These are phyloP conservation scores for Semaprochilodus insignis DNA, from an alignment of 2,797 vertebrate species.

Conservation along the genomic window DNA sequence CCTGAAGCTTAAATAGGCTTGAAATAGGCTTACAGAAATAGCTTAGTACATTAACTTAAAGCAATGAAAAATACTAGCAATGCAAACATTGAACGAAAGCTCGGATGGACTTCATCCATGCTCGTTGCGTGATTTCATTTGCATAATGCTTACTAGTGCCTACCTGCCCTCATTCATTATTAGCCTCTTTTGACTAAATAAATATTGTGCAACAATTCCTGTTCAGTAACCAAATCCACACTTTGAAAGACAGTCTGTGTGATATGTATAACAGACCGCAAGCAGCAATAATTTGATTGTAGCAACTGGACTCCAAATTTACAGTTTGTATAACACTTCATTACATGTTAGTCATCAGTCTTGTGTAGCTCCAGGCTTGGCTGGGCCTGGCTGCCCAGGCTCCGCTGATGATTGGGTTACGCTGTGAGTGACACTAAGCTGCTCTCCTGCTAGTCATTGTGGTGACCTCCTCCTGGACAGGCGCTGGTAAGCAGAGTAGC, in stretches of 20 bases:
- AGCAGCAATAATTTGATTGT: background rate
- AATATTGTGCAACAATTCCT: background rate
- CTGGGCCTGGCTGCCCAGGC: constrained; percentile 38
- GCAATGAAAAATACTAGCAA: background rate
- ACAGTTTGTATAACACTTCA: background rate
- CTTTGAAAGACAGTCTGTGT: background rate
- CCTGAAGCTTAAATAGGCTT: background rate
- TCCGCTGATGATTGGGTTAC: constrained; percentile 56
- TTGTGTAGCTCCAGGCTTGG: constrained; percentile 27
- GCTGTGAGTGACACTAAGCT: constrained; percentile 66
- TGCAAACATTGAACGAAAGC: background rate
- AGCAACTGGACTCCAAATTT: background rate
- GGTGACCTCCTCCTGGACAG: constrained; percentile 87
- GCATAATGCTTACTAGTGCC: constrained; percentile 13
- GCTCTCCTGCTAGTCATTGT: constrained; percentile 72
- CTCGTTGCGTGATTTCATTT: background rate
- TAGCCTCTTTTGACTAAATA: background rate
- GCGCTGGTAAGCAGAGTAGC: constrained; percentile 88
- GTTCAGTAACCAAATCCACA: background rate
- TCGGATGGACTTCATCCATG: background rate
- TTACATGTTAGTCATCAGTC: constrained; percentile 24
- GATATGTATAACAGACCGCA: background rate
- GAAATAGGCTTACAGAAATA: background rate
- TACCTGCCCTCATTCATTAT: background rate
- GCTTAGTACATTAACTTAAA: background rate